phyloP scores from a whole-genome alignment of 2,888 invertebrate species.

The Neria commutata region DNA sequence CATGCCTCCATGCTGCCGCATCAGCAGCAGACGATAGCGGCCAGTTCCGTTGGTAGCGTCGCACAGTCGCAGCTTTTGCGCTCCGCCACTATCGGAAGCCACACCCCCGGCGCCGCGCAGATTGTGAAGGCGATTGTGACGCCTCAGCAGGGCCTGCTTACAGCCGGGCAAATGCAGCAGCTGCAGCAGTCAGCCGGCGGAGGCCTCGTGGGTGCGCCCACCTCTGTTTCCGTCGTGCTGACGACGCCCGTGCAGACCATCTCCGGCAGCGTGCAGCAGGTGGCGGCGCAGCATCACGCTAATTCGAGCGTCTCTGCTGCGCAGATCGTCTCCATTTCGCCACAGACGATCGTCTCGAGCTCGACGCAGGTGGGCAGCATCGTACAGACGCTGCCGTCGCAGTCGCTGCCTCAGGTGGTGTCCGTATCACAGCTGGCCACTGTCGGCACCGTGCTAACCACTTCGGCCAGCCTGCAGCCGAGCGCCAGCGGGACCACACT shows the following conservation, averaged over 20 bases:
- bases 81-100: conserved; percentile 44
- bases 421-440: conserved; percentile 62
- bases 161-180: conserved; percentile 63
- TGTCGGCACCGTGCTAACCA: conserved; percentile 58
- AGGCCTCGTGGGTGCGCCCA: conserved; percentile 44
- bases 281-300: conserved; percentile 35
- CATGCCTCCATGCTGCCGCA: conserved; percentile 32
- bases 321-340: conserved; percentile 60
- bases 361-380: conserved; percentile 53
- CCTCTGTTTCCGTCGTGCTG: conserved; percentile 60
- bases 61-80: conserved; percentile 37
- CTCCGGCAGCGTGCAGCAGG: conserved; percentile 46
- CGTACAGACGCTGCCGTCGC: conserved; percentile 58
- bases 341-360: conserved; percentile 52
- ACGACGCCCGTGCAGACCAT: conserved; percentile 56
- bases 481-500: conserved; percentile 55
- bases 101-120: conserved; percentile 43
- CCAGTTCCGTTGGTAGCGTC: conserved; percentile 16
- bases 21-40: conserved; percentile 35
- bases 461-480: conserved; percentile 53
- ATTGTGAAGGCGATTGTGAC: conserved; percentile 61
- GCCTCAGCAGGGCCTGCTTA: conserved; percentile 45
- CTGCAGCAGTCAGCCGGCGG: conserved; percentile 44
- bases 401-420: conserved; percentile 60
- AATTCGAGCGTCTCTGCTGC: conserved; percentile 37